A percentile compares a stretch with the other conserved stretches of the same genome.
phyloP scores from a whole-genome alignment of 2,888 invertebrate species.

The Rhodophaea formosa region DNA sequence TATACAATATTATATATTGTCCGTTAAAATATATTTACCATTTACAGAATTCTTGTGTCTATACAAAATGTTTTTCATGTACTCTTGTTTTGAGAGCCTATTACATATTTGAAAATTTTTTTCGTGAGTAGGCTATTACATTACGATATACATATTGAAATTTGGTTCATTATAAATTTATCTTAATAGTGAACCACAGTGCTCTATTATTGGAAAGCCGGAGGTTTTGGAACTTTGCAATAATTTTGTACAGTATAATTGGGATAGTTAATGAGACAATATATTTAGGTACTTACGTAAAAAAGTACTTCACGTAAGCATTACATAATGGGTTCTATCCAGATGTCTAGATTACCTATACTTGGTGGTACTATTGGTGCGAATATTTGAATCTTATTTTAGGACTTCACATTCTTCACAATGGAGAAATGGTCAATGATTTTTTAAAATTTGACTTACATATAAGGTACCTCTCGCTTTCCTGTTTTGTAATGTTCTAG shows the following conservation, averaged over 20 bases:
- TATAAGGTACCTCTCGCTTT: background rate
- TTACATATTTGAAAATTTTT: conserved; percentile 73
- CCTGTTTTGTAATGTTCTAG: conserved; percentile 8
- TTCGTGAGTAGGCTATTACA: conserved; percentile 54
- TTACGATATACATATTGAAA: conserved; percentile 53
- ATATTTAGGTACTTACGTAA: conserved; percentile 2
- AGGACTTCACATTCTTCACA: background rate
- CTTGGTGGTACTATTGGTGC: conserved; percentile 6
- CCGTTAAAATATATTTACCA: conserved; percentile 82
- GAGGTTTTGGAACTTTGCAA: conserved; percentile 56
- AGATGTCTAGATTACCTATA: conserved; percentile 8
- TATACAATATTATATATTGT: conserved; percentile 82
- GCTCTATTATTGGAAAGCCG: conserved; percentile 56
- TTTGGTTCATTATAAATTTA: conserved; percentile 44
- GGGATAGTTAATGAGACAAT: too few species aligned
- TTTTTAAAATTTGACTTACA: background rate
- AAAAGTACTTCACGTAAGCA: background rate
- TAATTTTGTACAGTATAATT: too few species aligned
- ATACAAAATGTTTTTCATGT: conserved; percentile 81
- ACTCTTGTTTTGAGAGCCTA: conserved; percentile 83
- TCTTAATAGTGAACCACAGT: conserved; percentile 44
- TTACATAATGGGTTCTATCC: background rate
- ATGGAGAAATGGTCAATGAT: background rate
- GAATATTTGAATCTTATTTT: conserved; percentile 18
- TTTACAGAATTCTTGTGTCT: conserved; percentile 82